Evolutionary conservation across 1,140 invertebrate species (phyloP).

Genomic region (Elymnias hypermnestra): DNA sequence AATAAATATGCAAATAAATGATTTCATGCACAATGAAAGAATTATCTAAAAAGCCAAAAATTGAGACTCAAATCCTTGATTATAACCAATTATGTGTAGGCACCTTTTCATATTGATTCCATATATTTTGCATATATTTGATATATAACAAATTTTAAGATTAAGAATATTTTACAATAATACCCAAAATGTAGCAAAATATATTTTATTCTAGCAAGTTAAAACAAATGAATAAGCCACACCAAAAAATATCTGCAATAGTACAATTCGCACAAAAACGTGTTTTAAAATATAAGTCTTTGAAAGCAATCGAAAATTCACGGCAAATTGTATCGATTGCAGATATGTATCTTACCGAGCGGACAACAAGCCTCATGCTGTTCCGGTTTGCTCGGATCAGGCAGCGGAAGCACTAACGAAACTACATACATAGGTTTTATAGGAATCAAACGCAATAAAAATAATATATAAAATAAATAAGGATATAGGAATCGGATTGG

Average conservation of each 20-base stretch:
- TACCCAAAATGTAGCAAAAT: slow-evolving; percentile 27
- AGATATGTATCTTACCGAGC: slow-evolving; percentile 79
- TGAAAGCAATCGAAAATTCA: no score
- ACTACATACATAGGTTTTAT: slow-evolving; percentile 74
- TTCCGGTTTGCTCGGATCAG: slow-evolving; percentile 88
- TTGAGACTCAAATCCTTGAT: no score
- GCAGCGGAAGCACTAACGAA: slow-evolving; percentile 86
- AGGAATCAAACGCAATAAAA: slow-evolving; percentile 56
- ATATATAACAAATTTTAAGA: background rate
- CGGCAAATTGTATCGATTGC: slow-evolving; percentile 26
- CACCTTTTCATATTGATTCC: slow-evolving; percentile 4
- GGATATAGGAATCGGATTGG: slow-evolving; percentile 53
- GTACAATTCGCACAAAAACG: no score
- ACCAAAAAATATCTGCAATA: slow-evolving; percentile 15
- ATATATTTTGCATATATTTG: slow-evolving; percentile 7
- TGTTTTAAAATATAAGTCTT: no score
- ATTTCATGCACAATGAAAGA: no score
- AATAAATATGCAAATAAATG: slow-evolving; percentile 30
- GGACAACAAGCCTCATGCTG: slow-evolving; percentile 92
- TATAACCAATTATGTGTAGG: no score
- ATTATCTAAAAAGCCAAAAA: no score
- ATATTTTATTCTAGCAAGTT: slow-evolving; percentile 14
- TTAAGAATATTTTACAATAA: no score
- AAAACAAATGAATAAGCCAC: slow-evolving; percentile 23
- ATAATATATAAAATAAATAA: slow-evolving; percentile 50